Evolutionary conservation across 2,797 vertebrate genomes (phyloP).

Genomic region (Cirrhinus mrigala): DNA sequence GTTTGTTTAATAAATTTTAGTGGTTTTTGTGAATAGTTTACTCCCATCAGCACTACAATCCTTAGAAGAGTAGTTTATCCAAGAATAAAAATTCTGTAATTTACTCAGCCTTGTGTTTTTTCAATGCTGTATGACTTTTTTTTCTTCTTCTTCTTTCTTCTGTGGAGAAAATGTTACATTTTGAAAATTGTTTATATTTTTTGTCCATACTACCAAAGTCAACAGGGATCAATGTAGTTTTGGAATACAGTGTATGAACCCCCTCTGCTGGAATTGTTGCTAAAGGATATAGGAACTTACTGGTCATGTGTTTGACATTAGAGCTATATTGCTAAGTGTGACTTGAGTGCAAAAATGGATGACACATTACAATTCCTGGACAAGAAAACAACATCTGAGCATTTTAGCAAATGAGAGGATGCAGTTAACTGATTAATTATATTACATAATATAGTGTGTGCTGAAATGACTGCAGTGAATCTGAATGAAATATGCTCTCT

Average conservation of each 20-base stretch:
- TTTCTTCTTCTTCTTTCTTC: not conserved
- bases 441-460: too few relatives aligned
- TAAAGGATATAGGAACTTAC: not conserved
- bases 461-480: not conserved
- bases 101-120: not conserved
- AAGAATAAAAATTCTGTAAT: not conserved
- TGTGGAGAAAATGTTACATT: not conserved
- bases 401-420: not conserved
- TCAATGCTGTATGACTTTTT: not conserved
- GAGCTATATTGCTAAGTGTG: not conserved
- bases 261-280: not conserved
- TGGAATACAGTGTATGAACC: not conserved
- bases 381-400: not conserved
- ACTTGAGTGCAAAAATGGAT: not conserved
- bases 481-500: not conserved
- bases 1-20: too few relatives aligned
- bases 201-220: not conserved
- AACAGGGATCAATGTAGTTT: not conserved
- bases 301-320: not conserved
- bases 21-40: not conserved
- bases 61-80: not conserved
- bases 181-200: not conserved
- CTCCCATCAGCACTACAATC: not conserved
- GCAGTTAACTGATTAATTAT: not conserved
- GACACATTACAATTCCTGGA: not conserved